Conservation (phyloP, 2,797 vertebrate genomes). For the Selene dorsalis region DNA sequence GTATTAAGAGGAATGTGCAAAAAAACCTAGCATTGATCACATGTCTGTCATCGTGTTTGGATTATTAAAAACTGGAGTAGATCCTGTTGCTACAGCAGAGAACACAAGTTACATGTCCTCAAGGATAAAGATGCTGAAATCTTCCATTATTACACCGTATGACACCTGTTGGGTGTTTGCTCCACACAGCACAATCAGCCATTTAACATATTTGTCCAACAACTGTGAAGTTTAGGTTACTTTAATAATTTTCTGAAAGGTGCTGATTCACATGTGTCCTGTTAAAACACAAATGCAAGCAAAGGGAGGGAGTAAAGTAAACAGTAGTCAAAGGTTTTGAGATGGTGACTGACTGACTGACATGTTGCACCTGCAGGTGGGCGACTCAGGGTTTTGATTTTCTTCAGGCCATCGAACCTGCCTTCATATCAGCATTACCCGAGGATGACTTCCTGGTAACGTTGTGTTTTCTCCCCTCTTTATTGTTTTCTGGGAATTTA, state of each 20-base stretch:
- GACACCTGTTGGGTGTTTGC: too few species aligned
- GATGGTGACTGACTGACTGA: background rate
- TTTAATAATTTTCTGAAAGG: too few species aligned
- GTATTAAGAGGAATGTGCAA: background rate
- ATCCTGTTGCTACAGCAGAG: background rate
- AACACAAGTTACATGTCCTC: background rate
- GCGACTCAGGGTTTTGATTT: constrained; percentile 99
- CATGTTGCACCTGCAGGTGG: constrained; percentile 86
- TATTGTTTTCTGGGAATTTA: background rate
- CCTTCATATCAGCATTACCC: constrained; percentile 96
- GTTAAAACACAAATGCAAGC: background rate
- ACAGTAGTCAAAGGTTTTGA: background rate
- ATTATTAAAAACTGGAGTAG: background rate
- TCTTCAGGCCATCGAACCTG: constrained; percentile 98
- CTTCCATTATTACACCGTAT: too few species aligned
- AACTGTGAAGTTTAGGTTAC: too few species aligned
- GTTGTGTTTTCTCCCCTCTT: background rate
- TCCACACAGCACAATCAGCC: too few species aligned
- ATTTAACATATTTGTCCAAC: too few species aligned
- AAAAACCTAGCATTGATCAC: background rate
- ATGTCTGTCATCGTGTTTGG: background rate
- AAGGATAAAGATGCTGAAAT: background rate
- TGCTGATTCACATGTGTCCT: background rate
- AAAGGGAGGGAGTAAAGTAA: background rate
- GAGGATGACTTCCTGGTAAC: constrained; percentile 99